Evolutionary conservation across 2,888 invertebrate genomes (phyloP), one percentile per base, ranked within the genome.

Genomic region (Dasypolia templi): DNA sequence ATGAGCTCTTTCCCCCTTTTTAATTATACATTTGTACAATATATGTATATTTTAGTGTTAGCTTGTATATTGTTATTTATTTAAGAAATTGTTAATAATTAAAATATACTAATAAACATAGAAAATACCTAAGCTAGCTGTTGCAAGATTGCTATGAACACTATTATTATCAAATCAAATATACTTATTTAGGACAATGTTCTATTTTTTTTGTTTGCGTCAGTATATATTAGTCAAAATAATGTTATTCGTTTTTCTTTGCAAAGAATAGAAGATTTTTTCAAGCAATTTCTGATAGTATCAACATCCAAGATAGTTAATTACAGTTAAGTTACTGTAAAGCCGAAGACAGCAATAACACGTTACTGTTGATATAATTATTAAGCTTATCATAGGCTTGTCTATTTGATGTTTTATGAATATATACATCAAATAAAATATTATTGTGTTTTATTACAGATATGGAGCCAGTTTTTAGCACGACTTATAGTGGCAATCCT

Each of bases 401-500:
- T 44, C 9, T 9, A 22, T 44, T 42, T 12, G 2, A 9, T 19
- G 14, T 29, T 9, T 14, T 29, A 22, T 9, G 44, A 44, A 29
- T 29, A 42, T 42, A 6, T 12, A 11, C 26, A 9, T 26, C 2
- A 26, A 62, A 62, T 29, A 12, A 32, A 49, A 32, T 14, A 26
- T 1, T 26, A 0, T 35, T 26, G 51, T 51, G 2, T 44, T 75
- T 65, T 59, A n/a, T 75, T 75, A n/a, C 65, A 75, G 76, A 49
- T 19, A 59, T 61, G 39, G 46, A 70, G 12, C 61, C 80, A 14
- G 65, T 82, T 26, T 81, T 81, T 32, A 71, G 55, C n/a, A 79
- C 70, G 32, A 83, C 81, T 17, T 58, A 46, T 29, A 56, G 19
- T 39, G 83, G 81, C 4, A 83, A 83, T 42, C 81, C 83, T 19